Base-by-base conservation (phyloP, 2,888 invertebrate genomes). In the Maniola hyperantus region DNA sequence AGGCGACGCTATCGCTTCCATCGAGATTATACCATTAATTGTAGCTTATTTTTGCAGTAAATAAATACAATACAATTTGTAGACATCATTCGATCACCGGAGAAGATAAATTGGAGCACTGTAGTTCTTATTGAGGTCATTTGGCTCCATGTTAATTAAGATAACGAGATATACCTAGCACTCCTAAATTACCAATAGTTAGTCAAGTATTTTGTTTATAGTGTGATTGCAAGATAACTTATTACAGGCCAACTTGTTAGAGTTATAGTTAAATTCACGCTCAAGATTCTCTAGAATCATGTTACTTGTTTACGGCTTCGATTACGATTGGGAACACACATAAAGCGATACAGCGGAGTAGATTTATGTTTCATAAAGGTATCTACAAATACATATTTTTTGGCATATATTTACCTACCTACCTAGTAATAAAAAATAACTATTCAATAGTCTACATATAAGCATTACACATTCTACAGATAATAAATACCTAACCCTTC, bases 31-130 rank as follows among this genome's bases (percentile, higher is more conserved):
- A 78, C 76, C 79, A 77, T 82, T 83, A 84, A 86, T 86, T 81
- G 81, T 79, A 76, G 76, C 74, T 83, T 83, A 87, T 83, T 85
- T 88, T 86, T 83, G 80, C 77, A 79, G 79, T 81, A 84, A 84
- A 83, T 82, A 84, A 80, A 83, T 82, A 82, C 81, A 79, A 79
- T 76, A 79, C 84, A 88, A 86, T 88, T 88, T 83, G 86, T 85
- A 83, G 83, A 81, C 81, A 80, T 81, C 82, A 80, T 74, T 80
- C 79, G 85, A 85, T 87, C 77, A 79, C 76, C 79, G 76, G 74
- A 69, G 71, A 72, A 80, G 85, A 87, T 87, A 85, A 83, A 77
- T 79, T 79, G 79, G 75, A 71, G 74, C 78, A 83, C 85, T 85
- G 83, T 85, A 78, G 77, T 81, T 80, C 79, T 79, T 79, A 82